Evolutionary conservation across 2,888 invertebrate species (phyloP).

Genomic region (Callyntrura guangdongensis): DNA sequence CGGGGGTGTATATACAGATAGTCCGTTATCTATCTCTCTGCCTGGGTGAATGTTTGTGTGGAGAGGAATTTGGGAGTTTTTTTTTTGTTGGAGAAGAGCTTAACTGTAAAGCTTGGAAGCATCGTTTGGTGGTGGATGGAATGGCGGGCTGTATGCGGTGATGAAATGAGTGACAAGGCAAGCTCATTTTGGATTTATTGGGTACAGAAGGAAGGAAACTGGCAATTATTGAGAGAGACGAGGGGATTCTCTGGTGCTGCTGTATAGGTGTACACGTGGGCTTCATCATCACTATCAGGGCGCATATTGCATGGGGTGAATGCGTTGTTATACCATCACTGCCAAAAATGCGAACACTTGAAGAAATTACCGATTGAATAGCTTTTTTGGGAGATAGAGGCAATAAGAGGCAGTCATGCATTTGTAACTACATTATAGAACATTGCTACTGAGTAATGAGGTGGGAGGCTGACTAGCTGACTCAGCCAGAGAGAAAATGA

Average conservation of each 20-base stretch:
- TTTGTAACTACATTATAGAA: too few species aligned
- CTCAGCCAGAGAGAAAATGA: neutral
- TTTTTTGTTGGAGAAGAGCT: neutral
- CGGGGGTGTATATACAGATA: neutral
- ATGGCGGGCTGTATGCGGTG: neutral
- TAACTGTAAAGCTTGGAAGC: neutral
- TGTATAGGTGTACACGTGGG: too few species aligned
- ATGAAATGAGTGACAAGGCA: slow-evolving; percentile 12
- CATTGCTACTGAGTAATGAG: neutral
- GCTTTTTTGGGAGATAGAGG: too few species aligned
- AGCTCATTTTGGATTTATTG: neutral
- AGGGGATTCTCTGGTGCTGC: too few species aligned
- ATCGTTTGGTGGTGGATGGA: neutral
- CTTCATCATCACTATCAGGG: too few species aligned
- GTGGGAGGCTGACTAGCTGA: neutral
- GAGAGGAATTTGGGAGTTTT: neutral
- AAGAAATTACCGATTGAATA: too few species aligned
- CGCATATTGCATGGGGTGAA: too few species aligned
- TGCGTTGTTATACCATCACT: too few species aligned
- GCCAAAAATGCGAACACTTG: too few species aligned
- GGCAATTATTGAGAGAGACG: too few species aligned
- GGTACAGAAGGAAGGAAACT: neutral
- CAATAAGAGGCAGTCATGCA: too few species aligned
- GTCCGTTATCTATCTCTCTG: neutral
- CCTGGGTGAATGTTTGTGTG: too few species aligned